phyloP scores from a whole-genome alignment of 2,888 invertebrate genomes.

The Protodeltote pygarga region DNA sequence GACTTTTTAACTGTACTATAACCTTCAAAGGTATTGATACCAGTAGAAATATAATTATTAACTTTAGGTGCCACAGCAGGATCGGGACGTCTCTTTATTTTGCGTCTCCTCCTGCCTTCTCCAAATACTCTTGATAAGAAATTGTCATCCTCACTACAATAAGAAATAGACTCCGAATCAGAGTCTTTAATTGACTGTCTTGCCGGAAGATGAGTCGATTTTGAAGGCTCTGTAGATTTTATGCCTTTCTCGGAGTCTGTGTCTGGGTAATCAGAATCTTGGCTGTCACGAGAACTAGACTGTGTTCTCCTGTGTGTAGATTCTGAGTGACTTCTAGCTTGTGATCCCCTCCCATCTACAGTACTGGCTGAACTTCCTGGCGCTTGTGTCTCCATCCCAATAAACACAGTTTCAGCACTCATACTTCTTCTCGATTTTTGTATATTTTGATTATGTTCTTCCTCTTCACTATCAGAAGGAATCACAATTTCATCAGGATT shows the following conservation, averaged over 20 bases:
- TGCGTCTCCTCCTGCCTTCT: conserved; percentile 67
- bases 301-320: conserved; percentile 62
- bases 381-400: conserved; percentile 53
- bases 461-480: conserved; percentile 72
- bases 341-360: conserved; percentile 59
- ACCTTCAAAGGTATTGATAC: conserved; percentile 61
- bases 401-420: conserved; percentile 73
- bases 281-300: conserved; percentile 74
- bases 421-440: conserved; percentile 60
- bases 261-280: conserved; percentile 71
- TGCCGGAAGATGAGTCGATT: conserved; percentile 37
- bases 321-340: conserved; percentile 60
- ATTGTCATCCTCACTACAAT: conserved; percentile 76
- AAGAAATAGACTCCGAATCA: conserved; percentile 76
- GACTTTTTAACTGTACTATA: conserved; percentile 70
- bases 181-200: conserved; percentile 62
- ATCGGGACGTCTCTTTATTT: conserved; percentile 60
- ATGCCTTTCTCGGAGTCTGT: conserved; percentile 65
- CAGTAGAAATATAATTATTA: conserved; percentile 51
- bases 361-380: conserved; percentile 60
- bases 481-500: conserved; percentile 80
- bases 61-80: conserved; percentile 46
- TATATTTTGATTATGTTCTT: conserved; percentile 50
- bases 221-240: conserved; percentile 47
- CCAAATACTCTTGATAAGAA: conserved; percentile 77